phyloP scores from a whole-genome alignment of 2,797 vertebrate genomes.

The Zenarchopterus dispar region DNA sequence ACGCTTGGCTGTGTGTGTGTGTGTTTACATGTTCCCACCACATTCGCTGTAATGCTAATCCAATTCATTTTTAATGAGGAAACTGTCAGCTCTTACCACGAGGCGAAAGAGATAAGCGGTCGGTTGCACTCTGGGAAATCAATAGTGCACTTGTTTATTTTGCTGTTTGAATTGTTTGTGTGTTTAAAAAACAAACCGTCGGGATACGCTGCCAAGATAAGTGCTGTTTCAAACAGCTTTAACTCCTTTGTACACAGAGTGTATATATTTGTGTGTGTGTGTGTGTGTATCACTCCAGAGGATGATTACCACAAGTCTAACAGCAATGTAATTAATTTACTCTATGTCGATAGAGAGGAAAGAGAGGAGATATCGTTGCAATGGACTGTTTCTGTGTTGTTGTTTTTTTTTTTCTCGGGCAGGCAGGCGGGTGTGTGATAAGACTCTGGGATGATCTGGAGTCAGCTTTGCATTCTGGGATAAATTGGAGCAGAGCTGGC shows the following conservation, averaged over 20 bases:
- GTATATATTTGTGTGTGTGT: not conserved
- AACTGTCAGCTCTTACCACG: constrained; percentile 83
- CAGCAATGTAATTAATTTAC: constrained; percentile 82
- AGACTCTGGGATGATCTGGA: constrained; percentile 62
- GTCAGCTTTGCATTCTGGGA: constrained; percentile 60
- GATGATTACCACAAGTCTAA: constrained; percentile 79
- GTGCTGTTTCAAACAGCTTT: constrained; percentile 73
- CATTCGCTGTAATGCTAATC: constrained; percentile 88
- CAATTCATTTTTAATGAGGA: constrained; percentile 91
- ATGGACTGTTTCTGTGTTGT: constrained; percentile 69
- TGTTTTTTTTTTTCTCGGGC: constrained; percentile 27
- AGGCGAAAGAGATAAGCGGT: constrained; percentile 85
- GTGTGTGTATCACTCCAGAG: constrained; percentile 73
- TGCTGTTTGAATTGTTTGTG: constrained; percentile 91
- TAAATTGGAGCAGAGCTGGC: constrained; percentile 41
- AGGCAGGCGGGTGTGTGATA: constrained; percentile 51
- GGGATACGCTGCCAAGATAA: constrained; percentile 80
- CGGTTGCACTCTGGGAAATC: constrained; percentile 88
- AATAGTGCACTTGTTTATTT: constrained; percentile 89
- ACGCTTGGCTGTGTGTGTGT: constrained; percentile 21
- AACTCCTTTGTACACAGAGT: constrained; percentile 70
- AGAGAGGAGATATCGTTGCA: constrained; percentile 69
- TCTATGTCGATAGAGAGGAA: constrained; percentile 64
- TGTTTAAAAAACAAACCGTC: constrained; percentile 78
- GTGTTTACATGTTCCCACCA: constrained; percentile 53